These are phyloP conservation scores for Caranx ignobilis DNA, from an alignment of 2,113 vertebrate species.

Conservation along the genomic window DNA sequence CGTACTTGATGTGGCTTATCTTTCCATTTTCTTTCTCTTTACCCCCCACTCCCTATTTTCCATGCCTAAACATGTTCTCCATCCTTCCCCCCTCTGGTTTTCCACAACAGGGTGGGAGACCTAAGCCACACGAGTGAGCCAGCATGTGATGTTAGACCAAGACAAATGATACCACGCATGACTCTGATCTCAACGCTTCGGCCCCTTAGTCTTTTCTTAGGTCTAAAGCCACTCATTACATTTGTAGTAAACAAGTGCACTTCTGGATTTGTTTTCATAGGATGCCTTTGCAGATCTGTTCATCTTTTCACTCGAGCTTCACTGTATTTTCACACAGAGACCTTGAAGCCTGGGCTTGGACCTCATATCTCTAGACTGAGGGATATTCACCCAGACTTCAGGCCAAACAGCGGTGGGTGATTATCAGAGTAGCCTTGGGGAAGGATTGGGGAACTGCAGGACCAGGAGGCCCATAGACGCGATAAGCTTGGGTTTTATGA, in stretches of 20 bases:
- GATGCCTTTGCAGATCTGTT: slow-evolving; percentile 20
- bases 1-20: slow-evolving; percentile 61
- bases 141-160: slow-evolving; percentile 46
- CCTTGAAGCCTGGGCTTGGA: slow-evolving; percentile 65
- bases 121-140: slow-evolving; percentile 19
- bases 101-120: slow-evolving; percentile 1
- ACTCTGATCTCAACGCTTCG: slow-evolving; percentile 24
- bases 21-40: slow-evolving; percentile 55
- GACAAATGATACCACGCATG: slow-evolving; percentile 46
- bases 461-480: slow-evolving; percentile 52
- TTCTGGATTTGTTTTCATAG: slow-evolving; percentile 28
- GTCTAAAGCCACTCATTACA: slow-evolving; percentile 45
- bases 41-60: neutral
- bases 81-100: slow-evolving; percentile 12
- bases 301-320: slow-evolving; percentile 46
- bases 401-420: slow-evolving; percentile 70
- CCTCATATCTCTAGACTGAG: slow-evolving; percentile 59
- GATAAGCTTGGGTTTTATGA: slow-evolving; percentile 72
- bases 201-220: slow-evolving; percentile 31
- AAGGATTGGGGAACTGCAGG: slow-evolving; percentile 55
- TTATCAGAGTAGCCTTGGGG: slow-evolving; percentile 69
- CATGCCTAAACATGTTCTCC: slow-evolving; percentile 20
- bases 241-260: slow-evolving; percentile 43
- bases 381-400: slow-evolving; percentile 60
- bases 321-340: slow-evolving; percentile 58